phyloP scores from a whole-genome alignment of 37 sponge, comb jelly and placozoan species.

The Dysidea cf. avara region DNA sequence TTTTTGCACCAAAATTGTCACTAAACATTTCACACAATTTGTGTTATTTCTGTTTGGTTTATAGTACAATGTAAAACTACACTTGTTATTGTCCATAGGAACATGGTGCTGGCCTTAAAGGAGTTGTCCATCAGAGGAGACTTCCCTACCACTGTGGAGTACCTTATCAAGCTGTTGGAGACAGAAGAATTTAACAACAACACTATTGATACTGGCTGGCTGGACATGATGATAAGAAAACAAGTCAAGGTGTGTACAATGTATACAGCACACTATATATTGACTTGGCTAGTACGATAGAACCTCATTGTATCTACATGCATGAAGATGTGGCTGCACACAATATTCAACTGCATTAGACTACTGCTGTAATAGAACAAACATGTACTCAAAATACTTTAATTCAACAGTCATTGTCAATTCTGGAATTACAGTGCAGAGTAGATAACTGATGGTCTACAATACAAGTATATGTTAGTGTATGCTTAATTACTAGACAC shows the following conservation, averaged over 20 bases:
- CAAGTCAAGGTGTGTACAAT: slow-evolving; percentile 60
- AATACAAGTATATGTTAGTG: too few relatives aligned
- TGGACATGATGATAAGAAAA: slow-evolving; percentile 91
- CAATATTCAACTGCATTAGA: neutral
- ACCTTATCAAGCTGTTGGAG: slow-evolving; percentile 89
- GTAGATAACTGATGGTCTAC: too few relatives aligned
- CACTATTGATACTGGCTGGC: slow-evolving; percentile 88
- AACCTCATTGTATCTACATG: slow-evolving; percentile 1
- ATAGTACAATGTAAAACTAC: too few relatives aligned
- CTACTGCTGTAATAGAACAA: neutral
- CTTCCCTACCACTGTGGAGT: slow-evolving; percentile 97
- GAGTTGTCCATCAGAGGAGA: slow-evolving; percentile 94
- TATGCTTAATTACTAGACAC: too few relatives aligned
- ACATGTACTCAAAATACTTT: too few relatives aligned
- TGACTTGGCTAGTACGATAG: too few relatives aligned
- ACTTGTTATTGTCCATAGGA: slow-evolving; percentile 52
- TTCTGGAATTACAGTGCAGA: too few relatives aligned
- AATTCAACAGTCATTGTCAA: too few relatives aligned
- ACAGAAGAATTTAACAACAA: slow-evolving; percentile 82
- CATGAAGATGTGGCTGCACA: neutral
- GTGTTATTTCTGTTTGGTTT: too few relatives aligned
- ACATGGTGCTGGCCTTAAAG: slow-evolving; percentile 94
- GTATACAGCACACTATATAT: too few relatives aligned
- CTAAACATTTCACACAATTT: too few relatives aligned
- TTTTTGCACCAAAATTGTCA: too few relatives aligned